A percentile compares a stretch with the other conserved stretches of the same genome.
Conservation (phyloP, 53 echinoderm and acorn worm species). For the Paracentrotus lividus region DNA sequence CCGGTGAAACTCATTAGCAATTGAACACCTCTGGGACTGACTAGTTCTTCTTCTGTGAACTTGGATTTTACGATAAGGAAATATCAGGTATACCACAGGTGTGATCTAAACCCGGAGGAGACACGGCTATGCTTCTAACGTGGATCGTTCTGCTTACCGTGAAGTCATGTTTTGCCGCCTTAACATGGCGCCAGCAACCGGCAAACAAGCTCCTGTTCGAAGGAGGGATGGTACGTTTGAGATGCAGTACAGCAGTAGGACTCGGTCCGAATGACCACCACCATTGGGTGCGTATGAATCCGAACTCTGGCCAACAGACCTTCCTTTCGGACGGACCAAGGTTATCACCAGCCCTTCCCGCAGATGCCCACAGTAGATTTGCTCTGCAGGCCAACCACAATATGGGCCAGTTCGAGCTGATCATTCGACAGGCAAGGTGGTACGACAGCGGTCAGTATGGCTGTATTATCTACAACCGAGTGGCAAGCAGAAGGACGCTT, state of each 20-base stretch:
- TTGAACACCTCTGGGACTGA: slow-evolving; percentile 46
- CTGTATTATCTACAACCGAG: slow-evolving; percentile 82
- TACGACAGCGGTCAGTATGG: slow-evolving; percentile 84
- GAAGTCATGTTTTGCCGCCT: slow-evolving; percentile 16
- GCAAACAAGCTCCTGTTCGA: slow-evolving; percentile 37
- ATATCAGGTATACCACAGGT: slow-evolving; percentile 33
- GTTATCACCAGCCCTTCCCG: slow-evolving; percentile 3
- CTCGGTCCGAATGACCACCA: slow-evolving; percentile 57
- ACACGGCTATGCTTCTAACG: slow-evolving; percentile 42
- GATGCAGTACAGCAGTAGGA: slow-evolving; percentile 10
- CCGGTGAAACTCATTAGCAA: slow-evolving; percentile 4
- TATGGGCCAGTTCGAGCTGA: slow-evolving; percentile 38
- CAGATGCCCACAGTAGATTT: slow-evolving; percentile 36
- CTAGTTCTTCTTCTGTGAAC: background rate
- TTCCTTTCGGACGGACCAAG: slow-evolving; percentile 33
- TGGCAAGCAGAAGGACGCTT: slow-evolving; percentile 71
- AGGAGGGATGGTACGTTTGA: slow-evolving; percentile 41
- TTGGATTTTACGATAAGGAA: slow-evolving; percentile 63
- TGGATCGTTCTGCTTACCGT: slow-evolving; percentile 29
- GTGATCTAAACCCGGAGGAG: background rate
- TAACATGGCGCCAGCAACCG: slow-evolving; percentile 63
- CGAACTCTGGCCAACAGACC: slow-evolving; percentile 41
- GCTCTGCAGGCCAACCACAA: slow-evolving; percentile 30
- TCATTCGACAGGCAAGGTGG: slow-evolving; percentile 32
- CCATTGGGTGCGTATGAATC: slow-evolving; percentile 58